Evolutionary conservation across 2,797 vertebrate genomes (phyloP).

Genomic region (Pangasius mekongensis): DNA sequence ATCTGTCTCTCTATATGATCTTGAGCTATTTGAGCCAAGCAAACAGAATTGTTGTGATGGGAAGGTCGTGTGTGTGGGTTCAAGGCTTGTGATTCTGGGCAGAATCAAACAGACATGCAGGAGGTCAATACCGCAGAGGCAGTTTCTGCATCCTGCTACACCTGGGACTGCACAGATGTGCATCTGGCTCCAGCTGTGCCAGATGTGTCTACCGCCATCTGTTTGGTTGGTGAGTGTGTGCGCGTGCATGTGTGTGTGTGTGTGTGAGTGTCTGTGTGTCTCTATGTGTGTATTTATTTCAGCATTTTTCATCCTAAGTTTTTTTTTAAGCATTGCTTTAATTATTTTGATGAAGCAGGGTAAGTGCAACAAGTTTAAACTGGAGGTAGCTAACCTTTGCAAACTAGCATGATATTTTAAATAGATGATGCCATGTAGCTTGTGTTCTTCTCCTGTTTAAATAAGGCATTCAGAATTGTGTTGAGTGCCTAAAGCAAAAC

Average conservation of each 20-base stretch:
- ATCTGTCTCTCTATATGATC: not conserved
- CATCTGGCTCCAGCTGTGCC: constrained; percentile 72
- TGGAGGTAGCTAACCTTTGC: not conserved
- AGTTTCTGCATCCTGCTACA: constrained; percentile 59
- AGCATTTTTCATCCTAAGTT: not conserved
- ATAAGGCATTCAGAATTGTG: not conserved
- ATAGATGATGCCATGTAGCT: not conserved
- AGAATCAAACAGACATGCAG: constrained; percentile 51
- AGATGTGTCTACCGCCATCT: constrained; percentile 73
- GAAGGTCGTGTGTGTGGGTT: constrained; percentile 44
- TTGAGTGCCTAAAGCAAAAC: not conserved
- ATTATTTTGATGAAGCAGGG: not conserved
- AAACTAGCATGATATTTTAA: not conserved
- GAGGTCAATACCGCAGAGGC: constrained; percentile 65
- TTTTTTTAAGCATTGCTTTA: not conserved
- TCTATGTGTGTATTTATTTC: constrained; percentile 23
- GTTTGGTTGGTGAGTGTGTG: constrained; percentile 48
- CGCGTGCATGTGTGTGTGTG: constrained; percentile 33
- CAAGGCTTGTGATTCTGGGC: constrained; percentile 53
- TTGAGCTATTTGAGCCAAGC: not conserved
- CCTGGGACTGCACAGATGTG: constrained; percentile 73
- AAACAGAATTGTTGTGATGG: not conserved
- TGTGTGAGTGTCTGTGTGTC: constrained; percentile 28
- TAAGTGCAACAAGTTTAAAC: not conserved
- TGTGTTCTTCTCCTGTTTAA: not conserved